A percentile compares a stretch with the other conserved stretches of the same genome.
These are phyloP conservation scores for Oreohelix idahoensis DNA, from an alignment of 1,140 invertebrate genomes.

Conservation along the genomic window DNA sequence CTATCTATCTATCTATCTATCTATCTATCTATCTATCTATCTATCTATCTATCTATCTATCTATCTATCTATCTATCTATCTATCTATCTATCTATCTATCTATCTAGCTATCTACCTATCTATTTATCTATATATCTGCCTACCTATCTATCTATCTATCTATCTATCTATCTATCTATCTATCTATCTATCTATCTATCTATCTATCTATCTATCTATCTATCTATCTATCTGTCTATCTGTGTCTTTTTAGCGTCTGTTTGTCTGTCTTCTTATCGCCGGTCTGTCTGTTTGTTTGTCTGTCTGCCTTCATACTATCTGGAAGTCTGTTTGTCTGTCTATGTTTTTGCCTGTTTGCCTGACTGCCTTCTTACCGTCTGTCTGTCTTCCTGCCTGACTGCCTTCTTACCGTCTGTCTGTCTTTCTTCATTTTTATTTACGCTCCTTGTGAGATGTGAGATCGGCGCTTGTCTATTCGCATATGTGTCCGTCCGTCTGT, in stretches of 20 bases:
- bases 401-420: background rate
- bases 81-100: background rate
- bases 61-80: background rate
- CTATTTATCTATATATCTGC: too few species aligned
- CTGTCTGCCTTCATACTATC: background rate
- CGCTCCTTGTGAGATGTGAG: too few species aligned
- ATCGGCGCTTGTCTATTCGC: too few species aligned
- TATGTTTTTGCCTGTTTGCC: background rate
- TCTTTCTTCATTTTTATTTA: too few species aligned
- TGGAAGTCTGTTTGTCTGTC: background rate
- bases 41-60: background rate
- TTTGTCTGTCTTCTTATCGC: background rate
- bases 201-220: background rate
- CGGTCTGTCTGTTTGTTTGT: background rate
- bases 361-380: background rate
- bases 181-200: background rate
- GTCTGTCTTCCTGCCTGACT: background rate
- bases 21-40: background rate
- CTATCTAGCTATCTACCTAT: too few species aligned
- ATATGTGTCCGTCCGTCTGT: too few species aligned
- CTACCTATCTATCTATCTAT: too few species aligned
- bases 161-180: background rate
- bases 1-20: too few species aligned
- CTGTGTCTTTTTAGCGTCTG: background rate
- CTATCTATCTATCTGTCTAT: constrained; percentile 10